phyloP scores from a whole-genome alignment of 1,140 invertebrate species.

The Glomeris maerens region DNA sequence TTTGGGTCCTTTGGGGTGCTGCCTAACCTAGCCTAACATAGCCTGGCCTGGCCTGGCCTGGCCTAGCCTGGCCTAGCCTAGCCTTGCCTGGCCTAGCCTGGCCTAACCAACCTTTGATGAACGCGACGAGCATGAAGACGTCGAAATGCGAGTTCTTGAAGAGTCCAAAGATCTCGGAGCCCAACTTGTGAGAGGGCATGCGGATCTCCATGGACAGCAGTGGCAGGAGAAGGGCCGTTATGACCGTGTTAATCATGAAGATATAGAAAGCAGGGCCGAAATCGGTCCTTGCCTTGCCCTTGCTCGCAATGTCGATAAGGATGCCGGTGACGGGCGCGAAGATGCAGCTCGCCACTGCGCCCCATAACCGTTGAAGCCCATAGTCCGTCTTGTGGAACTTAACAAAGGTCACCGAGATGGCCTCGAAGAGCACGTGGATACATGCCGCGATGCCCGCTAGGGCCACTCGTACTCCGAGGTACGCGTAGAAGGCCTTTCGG shows the following conservation, averaged over 20 bases:
- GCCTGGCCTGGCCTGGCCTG: background rate
- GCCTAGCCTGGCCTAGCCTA: background rate
- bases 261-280: conserved; percentile 34
- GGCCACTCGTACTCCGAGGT: background rate
- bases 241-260: background rate
- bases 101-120: background rate
- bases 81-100: background rate
- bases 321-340: conserved; percentile 58
- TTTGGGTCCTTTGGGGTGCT: background rate
- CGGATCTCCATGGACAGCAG: background rate
- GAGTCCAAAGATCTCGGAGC: background rate
- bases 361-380: conserved; percentile 61
- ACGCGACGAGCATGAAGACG: background rate
- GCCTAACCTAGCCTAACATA: background rate
- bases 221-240: background rate
- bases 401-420: conserved; percentile 60
- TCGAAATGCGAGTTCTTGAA: background rate
- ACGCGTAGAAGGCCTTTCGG: background rate
- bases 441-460: background rate
- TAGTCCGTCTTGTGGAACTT: conserved; percentile 63
- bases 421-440: conserved; percentile 63
- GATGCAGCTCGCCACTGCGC: conserved; percentile 61
- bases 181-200: background rate
- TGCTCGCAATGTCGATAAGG: conserved; percentile 51
- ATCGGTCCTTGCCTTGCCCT: conserved; percentile 46